Evolutionary conservation across 2,797 vertebrate genomes (phyloP).

Genomic region (Poeciliopsis paucimaculata): DNA sequence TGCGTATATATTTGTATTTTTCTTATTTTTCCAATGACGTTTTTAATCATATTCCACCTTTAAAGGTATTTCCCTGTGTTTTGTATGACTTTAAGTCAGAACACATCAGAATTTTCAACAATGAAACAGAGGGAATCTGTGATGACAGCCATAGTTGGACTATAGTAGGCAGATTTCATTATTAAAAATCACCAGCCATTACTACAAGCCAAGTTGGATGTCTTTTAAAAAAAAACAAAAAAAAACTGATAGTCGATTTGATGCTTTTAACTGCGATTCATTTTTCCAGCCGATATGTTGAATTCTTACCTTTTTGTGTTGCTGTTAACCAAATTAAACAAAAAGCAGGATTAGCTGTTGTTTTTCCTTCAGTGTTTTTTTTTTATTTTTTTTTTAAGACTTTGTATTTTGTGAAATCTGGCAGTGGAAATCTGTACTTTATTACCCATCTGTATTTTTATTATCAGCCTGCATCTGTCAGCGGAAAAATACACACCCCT

Average conservation of each 20-base stretch:
- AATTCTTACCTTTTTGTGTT: not conserved
- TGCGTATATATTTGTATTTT: not conserved
- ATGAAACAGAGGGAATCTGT: not conserved
- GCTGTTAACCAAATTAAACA: not conserved
- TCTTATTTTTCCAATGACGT: not conserved
- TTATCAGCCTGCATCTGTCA: not conserved
- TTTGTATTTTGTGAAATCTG: not conserved
- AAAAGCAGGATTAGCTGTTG: not conserved
- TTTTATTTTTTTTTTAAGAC: not conserved
- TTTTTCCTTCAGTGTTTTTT: not conserved
- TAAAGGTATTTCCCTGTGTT: not conserved
- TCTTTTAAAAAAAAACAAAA: not conserved
- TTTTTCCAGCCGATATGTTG: not conserved
- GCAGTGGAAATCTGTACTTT: not conserved
- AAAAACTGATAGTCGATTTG: not conserved
- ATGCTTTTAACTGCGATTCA: not conserved
- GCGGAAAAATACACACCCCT: not conserved
- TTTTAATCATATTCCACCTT: not conserved
- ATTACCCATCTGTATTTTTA: conserved; percentile 3
- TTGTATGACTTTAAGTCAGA: not conserved
- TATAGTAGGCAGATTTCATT: not conserved
- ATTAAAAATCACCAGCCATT: not conserved
- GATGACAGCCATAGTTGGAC: not conserved
- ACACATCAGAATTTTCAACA: not conserved
- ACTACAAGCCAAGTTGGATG: not conserved